Evolutionary conservation across 1,140 invertebrate species (phyloP).

Genomic region (Campoletis sonorensis): DNA sequence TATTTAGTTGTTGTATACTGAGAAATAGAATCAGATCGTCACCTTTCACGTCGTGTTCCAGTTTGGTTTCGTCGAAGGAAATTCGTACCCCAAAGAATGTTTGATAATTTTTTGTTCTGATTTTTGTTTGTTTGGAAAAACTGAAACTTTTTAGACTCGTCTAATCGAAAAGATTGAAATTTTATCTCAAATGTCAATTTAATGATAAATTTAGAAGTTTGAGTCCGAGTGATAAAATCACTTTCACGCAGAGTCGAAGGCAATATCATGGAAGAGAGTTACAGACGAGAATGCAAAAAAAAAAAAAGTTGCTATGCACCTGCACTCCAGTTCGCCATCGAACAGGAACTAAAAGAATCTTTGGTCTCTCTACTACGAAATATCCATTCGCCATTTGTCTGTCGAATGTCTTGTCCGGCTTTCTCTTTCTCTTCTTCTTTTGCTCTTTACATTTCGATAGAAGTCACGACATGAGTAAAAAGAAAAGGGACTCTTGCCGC

Average conservation of each 20-base stretch:
- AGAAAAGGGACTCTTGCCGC: constrained; percentile 21
- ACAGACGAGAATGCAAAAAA: not conserved
- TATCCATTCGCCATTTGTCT: constrained; percentile 46
- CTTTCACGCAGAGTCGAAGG: not conserved
- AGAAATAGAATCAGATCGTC: not conserved
- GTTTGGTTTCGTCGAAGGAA: no score
- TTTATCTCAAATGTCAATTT: no score
- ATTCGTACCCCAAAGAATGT: no score
- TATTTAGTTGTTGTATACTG: not conserved
- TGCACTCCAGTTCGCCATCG: constrained; percentile 31
- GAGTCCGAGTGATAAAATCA: not conserved
- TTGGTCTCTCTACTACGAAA: constrained; percentile 33
- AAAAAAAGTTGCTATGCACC: constrained; percentile 17
- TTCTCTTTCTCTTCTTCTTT: constrained; percentile 29
- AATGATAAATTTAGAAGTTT: no score
- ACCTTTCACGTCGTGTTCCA: not conserved
- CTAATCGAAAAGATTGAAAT: no score
- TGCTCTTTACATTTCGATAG: constrained; percentile 15
- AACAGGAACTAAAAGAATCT: constrained; percentile 14
- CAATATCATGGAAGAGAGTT: not conserved
- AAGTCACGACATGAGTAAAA: constrained; percentile 3
- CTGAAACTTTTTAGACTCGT: no score
- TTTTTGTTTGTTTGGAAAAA: no score
- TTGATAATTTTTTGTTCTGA: no score
- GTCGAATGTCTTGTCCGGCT: constrained; percentile 15